These are phyloP conservation scores for Phalacrocorax brasilianus DNA, from an alignment of 2,113 vertebrate species.

Conservation along the genomic window DNA sequence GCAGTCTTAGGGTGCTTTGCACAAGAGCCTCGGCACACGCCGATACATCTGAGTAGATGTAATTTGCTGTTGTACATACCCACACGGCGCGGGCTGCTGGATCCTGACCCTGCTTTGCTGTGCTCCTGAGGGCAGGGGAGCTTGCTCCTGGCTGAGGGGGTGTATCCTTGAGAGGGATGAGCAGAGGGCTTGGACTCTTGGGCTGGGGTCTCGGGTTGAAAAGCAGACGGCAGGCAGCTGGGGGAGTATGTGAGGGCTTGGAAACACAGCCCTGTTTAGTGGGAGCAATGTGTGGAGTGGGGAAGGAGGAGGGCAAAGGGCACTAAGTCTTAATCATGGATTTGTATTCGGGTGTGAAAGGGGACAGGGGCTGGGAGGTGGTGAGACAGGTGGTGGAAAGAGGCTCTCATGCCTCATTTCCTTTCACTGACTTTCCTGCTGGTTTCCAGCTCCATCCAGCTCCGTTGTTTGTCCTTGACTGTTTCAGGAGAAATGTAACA, in stretches of 20 bases:
- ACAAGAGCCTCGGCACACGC: background rate
- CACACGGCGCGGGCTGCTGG: background rate
- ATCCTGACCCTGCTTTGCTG: background rate
- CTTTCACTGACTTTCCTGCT: conserved; percentile 35
- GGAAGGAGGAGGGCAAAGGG: conserved; percentile 19
- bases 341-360: background rate
- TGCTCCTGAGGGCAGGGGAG: background rate
- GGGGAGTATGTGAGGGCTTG: background rate
- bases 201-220: background rate
- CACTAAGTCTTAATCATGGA: conserved; percentile 12
- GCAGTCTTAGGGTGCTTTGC: background rate
- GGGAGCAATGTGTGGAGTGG: background rate
- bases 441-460: conserved; percentile 61
- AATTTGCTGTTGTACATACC: background rate
- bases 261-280: background rate
- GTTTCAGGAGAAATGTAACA: conserved; percentile 17
- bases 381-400: background rate
- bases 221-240: background rate
- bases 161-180: background rate
- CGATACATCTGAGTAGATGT: background rate
- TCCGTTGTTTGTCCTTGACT: conserved; percentile 54
- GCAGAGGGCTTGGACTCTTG: background rate
- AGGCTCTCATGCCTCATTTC: conserved; percentile 20
- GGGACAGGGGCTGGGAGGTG: background rate
- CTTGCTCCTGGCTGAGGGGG: background rate